Conservation (phyloP, 37 sponge, comb jelly and placozoan species). For the Geodia barretti region DNA sequence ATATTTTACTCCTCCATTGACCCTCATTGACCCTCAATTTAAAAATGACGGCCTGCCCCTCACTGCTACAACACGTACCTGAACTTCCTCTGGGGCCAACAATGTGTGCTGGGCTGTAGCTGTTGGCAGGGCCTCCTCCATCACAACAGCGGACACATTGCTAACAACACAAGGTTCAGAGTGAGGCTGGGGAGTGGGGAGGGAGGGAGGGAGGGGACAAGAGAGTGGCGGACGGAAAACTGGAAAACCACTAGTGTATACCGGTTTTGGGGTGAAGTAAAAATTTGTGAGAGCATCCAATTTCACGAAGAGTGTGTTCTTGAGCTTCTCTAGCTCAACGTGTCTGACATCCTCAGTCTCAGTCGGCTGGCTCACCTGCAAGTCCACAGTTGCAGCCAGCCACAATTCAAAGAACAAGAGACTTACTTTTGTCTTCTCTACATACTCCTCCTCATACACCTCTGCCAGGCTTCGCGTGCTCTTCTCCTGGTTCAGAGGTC, state of each 20-base stretch:
- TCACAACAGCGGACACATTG: conserved; percentile 70
- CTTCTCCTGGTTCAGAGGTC: conserved; percentile 92
- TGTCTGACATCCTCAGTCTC: neutral
- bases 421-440: conserved; percentile 70
- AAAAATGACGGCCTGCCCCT: too few relatives aligned
- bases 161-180: conserved; percentile 78
- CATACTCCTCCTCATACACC: conserved; percentile 95
- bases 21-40: too few relatives aligned
- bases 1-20: too few relatives aligned
- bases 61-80: too few relatives aligned
- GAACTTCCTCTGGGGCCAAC: conserved; percentile 84
- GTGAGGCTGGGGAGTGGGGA: conserved; percentile 38
- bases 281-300: conserved; percentile 97
- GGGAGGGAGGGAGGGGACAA: neutral
- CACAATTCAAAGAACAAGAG: neutral
- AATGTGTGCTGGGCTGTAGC: conserved; percentile 65
- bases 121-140: conserved; percentile 85
- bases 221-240: neutral
- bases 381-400: neutral
- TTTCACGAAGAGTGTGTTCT: conserved; percentile 81
- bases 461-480: conserved; percentile 90
- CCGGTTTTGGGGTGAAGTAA: conserved; percentile 95
- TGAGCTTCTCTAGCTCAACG: conserved; percentile 69
- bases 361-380: neutral
- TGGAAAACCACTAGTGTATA: conserved; percentile 31